Percentiles rank a stretch among this genome's conserved stretches.
Conservation (phyloP, 2,113 vertebrate species). For the Siphamia tubifer region DNA sequence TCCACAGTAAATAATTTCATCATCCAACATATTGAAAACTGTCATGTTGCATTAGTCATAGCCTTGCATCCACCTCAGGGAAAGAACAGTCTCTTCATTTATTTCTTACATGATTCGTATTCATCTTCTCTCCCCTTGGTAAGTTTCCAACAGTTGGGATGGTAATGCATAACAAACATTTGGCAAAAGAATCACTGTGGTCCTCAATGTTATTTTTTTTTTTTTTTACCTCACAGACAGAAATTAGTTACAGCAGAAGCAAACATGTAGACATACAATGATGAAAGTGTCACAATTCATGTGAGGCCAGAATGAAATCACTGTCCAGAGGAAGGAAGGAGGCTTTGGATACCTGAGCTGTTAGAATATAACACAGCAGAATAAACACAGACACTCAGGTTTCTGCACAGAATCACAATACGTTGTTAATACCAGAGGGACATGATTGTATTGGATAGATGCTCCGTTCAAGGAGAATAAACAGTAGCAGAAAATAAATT, state of each 20-base stretch:
- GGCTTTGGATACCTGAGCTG: neutral
- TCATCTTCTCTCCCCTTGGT: too few species aligned
- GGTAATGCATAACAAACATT: slow-evolving; percentile 1
- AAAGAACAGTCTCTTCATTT: too few species aligned
- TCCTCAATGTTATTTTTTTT: slow-evolving; percentile 26
- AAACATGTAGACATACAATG: slow-evolving; percentile 28
- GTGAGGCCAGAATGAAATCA: slow-evolving; percentile 35
- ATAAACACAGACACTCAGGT: slow-evolving; percentile 21
- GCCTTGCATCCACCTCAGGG: neutral
- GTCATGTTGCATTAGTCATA: neutral
- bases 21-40: neutral
- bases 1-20: neutral
- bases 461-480: neutral
- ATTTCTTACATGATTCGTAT: too few species aligned
- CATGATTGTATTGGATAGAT: too few species aligned
- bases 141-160: neutral
- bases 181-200: neutral
- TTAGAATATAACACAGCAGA: slow-evolving; percentile 25
- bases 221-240: slow-evolving; percentile 4
- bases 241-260: slow-evolving; percentile 9
- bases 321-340: neutral
- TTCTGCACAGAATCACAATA: neutral
- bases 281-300: slow-evolving; percentile 44
- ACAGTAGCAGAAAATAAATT: neutral
- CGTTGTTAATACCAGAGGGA: too few species aligned